Evolutionary conservation across 1,140 invertebrate species (phyloP).

Genomic region (Drosophila murphyi): DNA sequence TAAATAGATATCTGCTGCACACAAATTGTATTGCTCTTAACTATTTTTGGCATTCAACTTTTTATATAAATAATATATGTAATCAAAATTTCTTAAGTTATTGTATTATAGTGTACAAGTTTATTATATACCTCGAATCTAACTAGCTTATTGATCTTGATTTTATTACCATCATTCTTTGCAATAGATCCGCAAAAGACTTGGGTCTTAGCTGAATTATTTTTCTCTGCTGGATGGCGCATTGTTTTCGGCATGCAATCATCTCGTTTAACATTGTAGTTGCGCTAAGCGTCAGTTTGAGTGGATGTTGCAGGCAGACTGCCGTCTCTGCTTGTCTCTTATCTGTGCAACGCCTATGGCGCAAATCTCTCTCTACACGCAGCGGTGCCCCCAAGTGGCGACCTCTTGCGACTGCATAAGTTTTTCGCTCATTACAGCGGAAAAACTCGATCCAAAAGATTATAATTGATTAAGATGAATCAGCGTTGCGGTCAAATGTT

Average conservation of each 20-base stretch:
- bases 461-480: constrained; percentile 84
- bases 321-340: constrained; percentile 35
- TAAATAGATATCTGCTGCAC: too few species aligned
- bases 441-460: constrained; percentile 74
- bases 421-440: constrained; percentile 75
- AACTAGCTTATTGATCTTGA: constrained; percentile 12
- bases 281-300: not conserved
- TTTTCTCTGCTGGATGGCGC: not conserved
- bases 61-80: not conserved
- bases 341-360: constrained; percentile 75
- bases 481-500: constrained; percentile 83
- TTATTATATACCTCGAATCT: not conserved
- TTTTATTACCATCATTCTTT: constrained; percentile 34
- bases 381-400: constrained; percentile 70
- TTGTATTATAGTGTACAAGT: not conserved
- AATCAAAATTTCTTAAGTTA: too few species aligned
- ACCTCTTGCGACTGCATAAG: constrained; percentile 62
- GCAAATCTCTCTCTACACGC: constrained; percentile 75
- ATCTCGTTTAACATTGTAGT: constrained; percentile 41
- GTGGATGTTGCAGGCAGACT: constrained; percentile 1
- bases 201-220: constrained; percentile 18
- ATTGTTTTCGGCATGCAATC: constrained; percentile 48
- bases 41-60: not conserved
- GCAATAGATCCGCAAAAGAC: constrained; percentile 27
- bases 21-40: too few species aligned